Base-by-base conservation (phyloP, 2,888 invertebrate species). In the Drosophila subquinaria region DNA sequence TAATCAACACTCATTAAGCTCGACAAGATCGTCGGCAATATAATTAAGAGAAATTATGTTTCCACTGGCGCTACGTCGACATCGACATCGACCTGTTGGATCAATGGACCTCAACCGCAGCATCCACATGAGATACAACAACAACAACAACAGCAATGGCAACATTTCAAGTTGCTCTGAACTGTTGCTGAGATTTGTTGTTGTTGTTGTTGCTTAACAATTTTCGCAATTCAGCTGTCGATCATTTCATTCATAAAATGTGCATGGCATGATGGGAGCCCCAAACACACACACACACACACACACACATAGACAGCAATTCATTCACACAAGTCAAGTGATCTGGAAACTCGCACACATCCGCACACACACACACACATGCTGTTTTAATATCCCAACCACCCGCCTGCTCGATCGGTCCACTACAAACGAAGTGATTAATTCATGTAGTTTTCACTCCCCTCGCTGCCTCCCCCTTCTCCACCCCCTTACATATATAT, bases 201-300 rank as follows among this genome's bases (percentile, higher is more conserved):
- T 23, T 23, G 23, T 23, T 20, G 20, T 20, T 20, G 20, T 69
- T 76, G 43, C 36, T 70, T 72, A 79, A 79, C 78, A 76, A 82
- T 90, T 88, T 88, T 82, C 82, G 88, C 91, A 91, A 91, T 91
- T 90, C 91, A 91, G 90, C 89, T 89, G 90, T 89, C 90, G 91
- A 90, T 90, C 87, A 87, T 79, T 90, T 91, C 90, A 90, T 90
- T 90, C 90, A 90, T 90, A 90, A 90, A 90, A 84, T 80, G 76
- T 79, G 78, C 69, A 76, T 74, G 48, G 72, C 66, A 79, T 60
- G 79, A 69, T 20, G 80, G 76, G 62, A 69, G 73, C 61, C 23
- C 61, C 51, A 56, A 40, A 55, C 63, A 51, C 62, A 27, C 55
- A 40, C 40, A 52, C 43, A 57, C 53, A 51, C 15, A 38, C 47